Conservation (phyloP, 2,797 vertebrate genomes). For the Diceros bicornis region DNA sequence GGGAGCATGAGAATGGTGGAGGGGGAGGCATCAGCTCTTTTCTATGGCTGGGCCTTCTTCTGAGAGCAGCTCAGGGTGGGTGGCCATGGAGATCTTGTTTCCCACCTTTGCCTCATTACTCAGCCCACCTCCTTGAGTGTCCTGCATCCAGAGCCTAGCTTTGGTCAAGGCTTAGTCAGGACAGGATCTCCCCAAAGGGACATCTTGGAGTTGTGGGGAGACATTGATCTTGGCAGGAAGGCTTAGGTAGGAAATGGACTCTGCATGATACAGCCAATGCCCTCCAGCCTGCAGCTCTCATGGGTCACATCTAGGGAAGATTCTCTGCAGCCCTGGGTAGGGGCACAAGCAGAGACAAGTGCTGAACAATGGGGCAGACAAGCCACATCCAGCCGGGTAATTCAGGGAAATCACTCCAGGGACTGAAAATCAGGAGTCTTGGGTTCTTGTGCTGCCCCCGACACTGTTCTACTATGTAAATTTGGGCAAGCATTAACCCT, state of each 20-base stretch:
- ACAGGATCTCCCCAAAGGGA: background rate
- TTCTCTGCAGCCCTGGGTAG: background rate
- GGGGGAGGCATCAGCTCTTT: background rate
- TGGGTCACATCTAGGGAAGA: background rate
- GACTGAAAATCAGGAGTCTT: background rate
- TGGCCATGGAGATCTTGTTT: background rate
- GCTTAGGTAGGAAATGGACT: background rate
- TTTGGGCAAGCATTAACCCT: background rate
- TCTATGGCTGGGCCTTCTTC: background rate
- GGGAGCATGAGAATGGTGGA: background rate
- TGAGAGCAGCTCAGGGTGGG: background rate
- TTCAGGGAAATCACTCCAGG: background rate
- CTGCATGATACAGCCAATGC: background rate
- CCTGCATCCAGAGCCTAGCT: background rate
- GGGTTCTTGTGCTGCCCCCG: background rate
- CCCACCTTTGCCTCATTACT: background rate
- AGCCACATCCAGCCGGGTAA: background rate
- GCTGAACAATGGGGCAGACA: background rate
- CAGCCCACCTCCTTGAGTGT: background rate
- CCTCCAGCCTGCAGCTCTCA: background rate
- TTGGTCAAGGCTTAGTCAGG: background rate
- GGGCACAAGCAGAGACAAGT: background rate
- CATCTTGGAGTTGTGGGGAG: background rate
- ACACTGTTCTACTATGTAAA: background rate
- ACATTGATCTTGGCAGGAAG: background rate